Evolutionary conservation across 2,888 invertebrate species (phyloP).

Genomic region (Heliconius charithonia): DNA sequence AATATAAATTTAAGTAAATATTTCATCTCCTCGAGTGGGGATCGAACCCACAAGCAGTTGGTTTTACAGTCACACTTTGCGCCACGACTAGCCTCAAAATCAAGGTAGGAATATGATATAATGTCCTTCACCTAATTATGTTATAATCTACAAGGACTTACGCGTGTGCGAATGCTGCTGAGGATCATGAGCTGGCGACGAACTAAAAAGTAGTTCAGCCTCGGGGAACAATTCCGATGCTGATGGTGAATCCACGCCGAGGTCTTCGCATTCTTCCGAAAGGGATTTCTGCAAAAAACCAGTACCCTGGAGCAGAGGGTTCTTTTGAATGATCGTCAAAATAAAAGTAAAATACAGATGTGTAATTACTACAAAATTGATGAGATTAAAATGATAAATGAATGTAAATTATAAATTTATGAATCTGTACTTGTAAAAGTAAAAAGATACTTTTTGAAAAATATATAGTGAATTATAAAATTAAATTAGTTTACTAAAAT

Average conservation of each 20-base stretch:
- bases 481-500: background rate
- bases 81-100: no score
- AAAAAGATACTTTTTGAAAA: background rate
- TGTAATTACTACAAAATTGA: constrained; percentile 5
- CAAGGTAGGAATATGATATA: no score
- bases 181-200: constrained; percentile 87
- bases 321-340: constrained; percentile 29
- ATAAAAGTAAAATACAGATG: background rate
- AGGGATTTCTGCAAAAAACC: constrained; percentile 85
- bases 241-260: constrained; percentile 91
- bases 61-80: no score
- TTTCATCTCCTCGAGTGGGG: no score
- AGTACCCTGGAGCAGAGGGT: constrained; percentile 36
- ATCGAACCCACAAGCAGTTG: no score
- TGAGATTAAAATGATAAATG: background rate
- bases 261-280: constrained; percentile 90
- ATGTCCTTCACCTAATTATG: no score
- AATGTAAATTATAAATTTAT: background rate
- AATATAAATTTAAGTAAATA: no score
- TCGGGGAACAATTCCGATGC: constrained; percentile 91
- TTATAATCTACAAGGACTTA: constrained; percentile 52
- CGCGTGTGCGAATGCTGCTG: constrained; percentile 65
- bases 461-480: background rate
- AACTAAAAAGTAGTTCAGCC: constrained; percentile 88
- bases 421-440: background rate